phyloP scores from a whole-genome alignment of 2,888 invertebrate genomes.

The Orthonychiurus folsomi region DNA sequence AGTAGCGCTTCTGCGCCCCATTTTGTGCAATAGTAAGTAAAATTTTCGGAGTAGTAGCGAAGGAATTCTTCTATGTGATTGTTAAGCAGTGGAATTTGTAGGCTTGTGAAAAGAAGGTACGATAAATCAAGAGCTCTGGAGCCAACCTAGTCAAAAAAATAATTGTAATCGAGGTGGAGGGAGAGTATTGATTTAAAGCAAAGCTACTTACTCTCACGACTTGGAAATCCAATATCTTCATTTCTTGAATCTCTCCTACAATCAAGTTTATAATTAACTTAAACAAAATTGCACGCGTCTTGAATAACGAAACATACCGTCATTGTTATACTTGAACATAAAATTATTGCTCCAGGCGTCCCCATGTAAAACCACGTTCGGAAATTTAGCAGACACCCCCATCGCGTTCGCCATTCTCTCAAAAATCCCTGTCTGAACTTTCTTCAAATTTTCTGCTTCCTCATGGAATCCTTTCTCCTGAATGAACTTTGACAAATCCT shows the following conservation, averaged over 20 bases:
- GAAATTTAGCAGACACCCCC: not conserved
- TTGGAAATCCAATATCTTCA: conserved; percentile 15
- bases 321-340: conserved; percentile 7
- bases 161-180: too few relatives aligned
- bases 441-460: not conserved
- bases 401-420: not conserved
- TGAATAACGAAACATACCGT: not conserved
- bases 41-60: conserved; percentile 6
- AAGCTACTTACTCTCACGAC: conserved; percentile 2
- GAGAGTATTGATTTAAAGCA: too few relatives aligned
- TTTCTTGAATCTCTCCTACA: not conserved
- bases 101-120: conserved; percentile 11
- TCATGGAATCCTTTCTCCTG: not conserved
- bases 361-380: conserved; percentile 10
- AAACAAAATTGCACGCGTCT: not conserved
- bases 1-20: not conserved
- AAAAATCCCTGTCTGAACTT: not conserved
- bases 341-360: conserved; percentile 14
- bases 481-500: conserved; percentile 2
- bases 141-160: conserved; percentile 7
- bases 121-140: conserved; percentile 9
- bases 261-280: not conserved
- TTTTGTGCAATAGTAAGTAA: not conserved
- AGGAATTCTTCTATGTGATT: not conserved
- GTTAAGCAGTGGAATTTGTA: not conserved